Evolutionary conservation across 1,140 invertebrate genomes (phyloP), one percentile per base, ranked within the genome.

Genomic region (Pteromalus puparum): DNA sequence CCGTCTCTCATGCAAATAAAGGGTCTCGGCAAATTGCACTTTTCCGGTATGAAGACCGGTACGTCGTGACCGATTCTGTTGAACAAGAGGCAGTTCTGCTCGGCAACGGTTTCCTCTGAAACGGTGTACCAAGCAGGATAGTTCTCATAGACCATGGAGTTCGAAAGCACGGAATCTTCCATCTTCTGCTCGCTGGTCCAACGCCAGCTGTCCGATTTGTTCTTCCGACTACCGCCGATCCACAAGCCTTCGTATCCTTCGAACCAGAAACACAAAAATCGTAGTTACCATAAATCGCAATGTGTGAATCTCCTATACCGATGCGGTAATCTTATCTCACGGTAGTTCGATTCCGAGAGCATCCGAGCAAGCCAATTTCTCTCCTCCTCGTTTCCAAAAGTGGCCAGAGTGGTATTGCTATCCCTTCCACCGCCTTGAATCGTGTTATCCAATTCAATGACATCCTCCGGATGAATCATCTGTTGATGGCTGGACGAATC

Each of bases 241-340:
- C 87, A 87, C 28, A 88, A 53, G 46, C 86, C 86, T 15, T 88
- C 86, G 82, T 88, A 88, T 80, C 81, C 87, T 88, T 48, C 6
- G 42, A 12, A 28, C 34, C n/a, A 34, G 38, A 42, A 42, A 42
- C 38, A 42, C 10, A 42, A 42, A 42, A 42, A 42, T 42, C 38
- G 38, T 42, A 42, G 5, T 42, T 42, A 42, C 10, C 38, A 12
- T 34, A 2, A 34, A 34, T 5, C 34, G 34, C 38, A 42, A 42
- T 42, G 10, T 12, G 10, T 9, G 6, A 42, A 42, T 42, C 38
- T 42, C 10, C 10, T 42, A 42, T 9, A 42, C 38, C 38, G 38
- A 42, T 42, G 38, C 38, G 10, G 9, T 10, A 42, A 10, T 48
- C 13, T 18, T 0, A 61, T n/a, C 86, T 4, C 74, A 88, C 87